phyloP scores from a whole-genome alignment of 2,888 invertebrate genomes.

The Sphinx pinastri region DNA sequence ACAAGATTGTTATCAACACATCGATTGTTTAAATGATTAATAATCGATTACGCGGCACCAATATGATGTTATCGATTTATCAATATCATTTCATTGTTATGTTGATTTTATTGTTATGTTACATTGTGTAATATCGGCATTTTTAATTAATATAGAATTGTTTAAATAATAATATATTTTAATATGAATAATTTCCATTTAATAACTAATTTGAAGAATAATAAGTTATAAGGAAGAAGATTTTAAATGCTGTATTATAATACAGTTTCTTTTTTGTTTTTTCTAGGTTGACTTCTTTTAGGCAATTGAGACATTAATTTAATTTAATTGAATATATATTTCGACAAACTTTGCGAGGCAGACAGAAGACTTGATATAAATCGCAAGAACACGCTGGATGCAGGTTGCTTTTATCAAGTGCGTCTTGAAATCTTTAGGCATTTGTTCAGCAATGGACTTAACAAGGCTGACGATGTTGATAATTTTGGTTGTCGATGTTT shows the following conservation, averaged over 20 bases:
- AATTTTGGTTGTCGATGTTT: too few species aligned
- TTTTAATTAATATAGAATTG: not conserved
- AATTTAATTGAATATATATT: too few species aligned
- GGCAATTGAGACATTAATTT: too few species aligned
- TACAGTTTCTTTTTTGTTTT: too few species aligned
- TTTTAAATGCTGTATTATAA: not conserved
- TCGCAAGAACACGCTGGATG: too few species aligned
- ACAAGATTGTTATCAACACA: conserved; percentile 30
- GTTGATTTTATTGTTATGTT: conserved; percentile 13
- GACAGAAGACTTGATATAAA: too few species aligned
- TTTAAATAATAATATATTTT: not conserved
- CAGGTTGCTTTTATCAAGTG: too few species aligned
- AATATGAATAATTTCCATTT: not conserved
- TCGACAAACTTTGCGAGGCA: too few species aligned
- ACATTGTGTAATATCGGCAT: not conserved
- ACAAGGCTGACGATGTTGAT: too few species aligned
- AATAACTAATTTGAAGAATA: not conserved
- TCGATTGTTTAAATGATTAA: conserved; percentile 21
- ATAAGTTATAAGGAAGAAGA: not conserved
- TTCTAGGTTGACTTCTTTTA: too few species aligned
- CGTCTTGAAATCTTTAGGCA: too few species aligned
- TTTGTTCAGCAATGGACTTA: too few species aligned
- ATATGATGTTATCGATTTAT: conserved; percentile 29
- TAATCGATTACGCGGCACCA: conserved; percentile 12
- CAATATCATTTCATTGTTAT: conserved; percentile 26